Evolutionary conservation across 1,140 invertebrate genomes (phyloP).

Genomic region (Chrysomallon squamiferum): DNA sequence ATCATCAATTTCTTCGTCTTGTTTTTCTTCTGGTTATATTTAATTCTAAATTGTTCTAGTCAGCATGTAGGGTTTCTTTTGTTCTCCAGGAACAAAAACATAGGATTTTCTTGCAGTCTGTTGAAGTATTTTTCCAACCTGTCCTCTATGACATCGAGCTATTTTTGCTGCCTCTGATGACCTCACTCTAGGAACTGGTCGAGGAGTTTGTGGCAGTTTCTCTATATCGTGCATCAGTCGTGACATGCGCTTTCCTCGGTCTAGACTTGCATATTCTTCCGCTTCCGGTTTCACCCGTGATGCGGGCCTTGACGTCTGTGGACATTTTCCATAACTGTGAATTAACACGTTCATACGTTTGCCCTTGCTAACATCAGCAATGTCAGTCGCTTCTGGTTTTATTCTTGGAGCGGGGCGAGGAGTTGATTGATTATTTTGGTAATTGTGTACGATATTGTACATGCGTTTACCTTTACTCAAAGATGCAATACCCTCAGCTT

Average conservation of each 20-base stretch:
- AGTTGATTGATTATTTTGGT: slow-evolving; percentile 42
- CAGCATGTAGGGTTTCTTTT: slow-evolving; percentile 6
- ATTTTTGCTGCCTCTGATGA: slow-evolving; percentile 35
- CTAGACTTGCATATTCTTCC: slow-evolving; percentile 40
- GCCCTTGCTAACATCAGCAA: slow-evolving; percentile 37
- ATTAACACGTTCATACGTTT: slow-evolving; percentile 34
- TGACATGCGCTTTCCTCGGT: slow-evolving; percentile 43
- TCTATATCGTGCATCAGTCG: slow-evolving; percentile 42
- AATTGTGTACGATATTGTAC: slow-evolving; percentile 40
- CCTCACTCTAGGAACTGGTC: slow-evolving; percentile 49
- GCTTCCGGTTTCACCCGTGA: slow-evolving; percentile 47
- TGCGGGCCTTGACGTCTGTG: slow-evolving; percentile 10
- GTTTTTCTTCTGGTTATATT: too few species aligned
- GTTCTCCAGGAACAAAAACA: slow-evolving; percentile 20
- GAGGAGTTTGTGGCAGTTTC: slow-evolving; percentile 17
- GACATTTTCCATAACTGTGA: slow-evolving; percentile 34
- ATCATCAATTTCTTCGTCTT: too few species aligned
- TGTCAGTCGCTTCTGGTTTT: slow-evolving; percentile 46
- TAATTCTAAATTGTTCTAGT: neutral
- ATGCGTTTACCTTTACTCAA: slow-evolving; percentile 40
- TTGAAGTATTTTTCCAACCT: slow-evolving; percentile 28
- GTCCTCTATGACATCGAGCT: slow-evolving; percentile 31
- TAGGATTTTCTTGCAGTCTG: slow-evolving; percentile 14
- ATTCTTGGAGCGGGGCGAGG: slow-evolving; percentile 43
- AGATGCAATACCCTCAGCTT: slow-evolving; percentile 33